Evolutionary conservation across 2,113 vertebrate genomes (phyloP).

Genomic region (Tamias sibiricus): DNA sequence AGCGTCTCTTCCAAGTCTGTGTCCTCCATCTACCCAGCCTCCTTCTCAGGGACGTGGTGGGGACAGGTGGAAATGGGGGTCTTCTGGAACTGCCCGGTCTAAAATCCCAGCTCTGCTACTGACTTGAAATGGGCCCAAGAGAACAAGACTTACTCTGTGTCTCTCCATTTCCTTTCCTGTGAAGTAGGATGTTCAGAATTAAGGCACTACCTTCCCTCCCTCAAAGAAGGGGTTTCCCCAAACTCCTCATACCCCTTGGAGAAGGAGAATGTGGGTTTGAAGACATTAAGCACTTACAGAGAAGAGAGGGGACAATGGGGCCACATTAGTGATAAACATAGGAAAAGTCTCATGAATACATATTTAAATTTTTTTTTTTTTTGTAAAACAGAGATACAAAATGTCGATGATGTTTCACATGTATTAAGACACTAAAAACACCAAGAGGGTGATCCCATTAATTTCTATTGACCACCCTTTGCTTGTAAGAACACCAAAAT

Average conservation of each 20-base stretch:
- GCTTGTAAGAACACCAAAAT: background rate
- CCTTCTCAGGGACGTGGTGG: background rate
- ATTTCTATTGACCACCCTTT: conserved; percentile 56
- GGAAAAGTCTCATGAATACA: background rate
- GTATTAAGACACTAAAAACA: conserved; percentile 34
- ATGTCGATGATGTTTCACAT: conserved; percentile 37
- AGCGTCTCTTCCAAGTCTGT: background rate
- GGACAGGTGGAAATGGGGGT: background rate
- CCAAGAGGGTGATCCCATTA: conserved; percentile 17
- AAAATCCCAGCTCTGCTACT: background rate
- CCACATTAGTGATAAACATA: background rate
- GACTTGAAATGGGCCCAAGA: background rate
- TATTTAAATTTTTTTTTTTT: background rate
- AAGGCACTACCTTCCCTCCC: background rate
- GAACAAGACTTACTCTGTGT: background rate
- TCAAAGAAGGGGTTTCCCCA: background rate
- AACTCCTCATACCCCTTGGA: background rate
- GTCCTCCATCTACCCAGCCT: background rate
- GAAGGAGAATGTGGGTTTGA: background rate
- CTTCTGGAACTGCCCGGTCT: background rate
- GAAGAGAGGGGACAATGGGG: background rate
- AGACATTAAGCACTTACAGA: background rate
- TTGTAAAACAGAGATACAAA: conserved; percentile 12
- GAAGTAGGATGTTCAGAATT: background rate
- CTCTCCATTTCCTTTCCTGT: background rate